These are phyloP conservation scores for Lepidonotus clava DNA, from an alignment of 2,888 invertebrate species.

Conservation along the genomic window DNA sequence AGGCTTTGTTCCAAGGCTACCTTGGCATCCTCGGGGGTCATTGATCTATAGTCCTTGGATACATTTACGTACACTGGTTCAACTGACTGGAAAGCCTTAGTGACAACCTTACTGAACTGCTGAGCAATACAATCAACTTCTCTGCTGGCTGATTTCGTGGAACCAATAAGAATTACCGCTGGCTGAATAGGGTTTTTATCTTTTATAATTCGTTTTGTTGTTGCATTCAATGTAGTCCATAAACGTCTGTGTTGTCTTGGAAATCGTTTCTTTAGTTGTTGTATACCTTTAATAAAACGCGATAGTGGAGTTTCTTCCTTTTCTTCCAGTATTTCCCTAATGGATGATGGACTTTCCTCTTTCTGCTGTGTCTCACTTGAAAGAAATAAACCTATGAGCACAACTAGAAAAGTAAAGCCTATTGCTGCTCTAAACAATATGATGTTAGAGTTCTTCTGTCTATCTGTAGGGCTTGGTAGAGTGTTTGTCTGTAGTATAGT, in stretches of 20 bases:
- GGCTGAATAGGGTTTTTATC: constrained; percentile 42
- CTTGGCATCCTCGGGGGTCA: constrained; percentile 18
- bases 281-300: too few relatives aligned
- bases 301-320: too few relatives aligned
- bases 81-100: constrained; percentile 6
- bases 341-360: too few relatives aligned
- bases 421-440: too few relatives aligned
- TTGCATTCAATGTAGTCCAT: constrained; percentile 54
- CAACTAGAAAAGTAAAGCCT: too few relatives aligned
- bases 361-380: too few relatives aligned
- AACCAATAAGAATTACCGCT: constrained; percentile 47
- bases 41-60: neutral
- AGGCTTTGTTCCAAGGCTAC: constrained; percentile 12
- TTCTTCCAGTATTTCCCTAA: too few relatives aligned
- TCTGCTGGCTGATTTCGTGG: neutral
- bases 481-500: too few relatives aligned
- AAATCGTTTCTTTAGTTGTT: constrained; percentile 51
- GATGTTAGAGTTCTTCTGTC: too few relatives aligned
- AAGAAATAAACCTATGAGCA: too few relatives aligned
- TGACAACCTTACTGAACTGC: constrained; percentile 40
- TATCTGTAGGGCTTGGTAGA: too few relatives aligned
- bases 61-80: neutral
- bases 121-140: constrained; percentile 50
- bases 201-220: constrained; percentile 47
- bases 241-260: constrained; percentile 46